Evolutionary conservation across 2,113 vertebrate genomes (phyloP).

Genomic region (Myanophis thanlyinensis): DNA sequence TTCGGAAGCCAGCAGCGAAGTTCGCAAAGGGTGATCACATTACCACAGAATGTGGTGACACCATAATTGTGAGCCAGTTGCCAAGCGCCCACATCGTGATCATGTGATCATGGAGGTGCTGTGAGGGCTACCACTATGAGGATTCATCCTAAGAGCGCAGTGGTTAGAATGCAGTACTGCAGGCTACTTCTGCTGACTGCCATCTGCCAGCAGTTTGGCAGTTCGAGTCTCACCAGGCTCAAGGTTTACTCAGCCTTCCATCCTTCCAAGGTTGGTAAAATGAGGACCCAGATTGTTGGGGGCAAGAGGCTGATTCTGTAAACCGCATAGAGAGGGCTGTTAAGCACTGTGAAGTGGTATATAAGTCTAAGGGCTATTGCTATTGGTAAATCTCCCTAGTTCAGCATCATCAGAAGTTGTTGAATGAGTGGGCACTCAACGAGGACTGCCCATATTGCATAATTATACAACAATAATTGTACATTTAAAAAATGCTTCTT

Average conservation of each 20-base stretch:
- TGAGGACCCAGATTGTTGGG: too few relatives aligned
- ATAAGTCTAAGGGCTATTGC: too few relatives aligned
- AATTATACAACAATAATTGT: neutral
- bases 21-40: neutral
- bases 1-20: neutral
- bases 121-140: neutral
- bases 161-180: too few relatives aligned
- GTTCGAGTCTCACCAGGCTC: too few relatives aligned
- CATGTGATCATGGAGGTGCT: neutral
- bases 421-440: neutral
- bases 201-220: too few relatives aligned
- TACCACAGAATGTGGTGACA: neutral
- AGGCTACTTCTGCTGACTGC: too few relatives aligned
- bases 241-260: too few relatives aligned
- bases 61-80: neutral
- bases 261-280: too few relatives aligned
- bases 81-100: neutral
- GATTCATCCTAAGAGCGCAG: neutral
- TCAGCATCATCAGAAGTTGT: neutral
- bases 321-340: too few relatives aligned
- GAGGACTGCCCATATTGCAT: neutral
- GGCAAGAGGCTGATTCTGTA: too few relatives aligned
- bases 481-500: neutral
- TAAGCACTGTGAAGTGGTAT: too few relatives aligned
- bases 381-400: neutral